Evolutionary conservation across 2,888 invertebrate genomes (phyloP).

Genomic region (Rhaphigaster nebulosa): DNA sequence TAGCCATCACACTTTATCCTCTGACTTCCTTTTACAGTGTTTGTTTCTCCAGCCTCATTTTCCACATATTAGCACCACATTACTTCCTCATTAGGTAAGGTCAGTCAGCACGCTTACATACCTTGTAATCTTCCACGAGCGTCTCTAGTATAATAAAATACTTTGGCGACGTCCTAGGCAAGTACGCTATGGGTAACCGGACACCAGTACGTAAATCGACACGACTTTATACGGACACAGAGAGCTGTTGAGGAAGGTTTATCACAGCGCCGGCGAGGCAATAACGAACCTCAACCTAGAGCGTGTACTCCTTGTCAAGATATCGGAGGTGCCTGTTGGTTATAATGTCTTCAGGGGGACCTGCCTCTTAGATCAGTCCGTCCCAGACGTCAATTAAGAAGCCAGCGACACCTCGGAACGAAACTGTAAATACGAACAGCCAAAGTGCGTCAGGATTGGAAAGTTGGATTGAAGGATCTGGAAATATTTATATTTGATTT

Average conservation of each 20-base stretch:
- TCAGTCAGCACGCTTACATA: neutral
- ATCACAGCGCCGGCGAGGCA: neutral
- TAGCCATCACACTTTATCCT: neutral
- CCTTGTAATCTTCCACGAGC: constrained; percentile 9
- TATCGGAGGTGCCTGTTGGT: constrained; percentile 2
- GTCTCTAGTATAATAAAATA: neutral
- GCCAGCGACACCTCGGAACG: neutral
- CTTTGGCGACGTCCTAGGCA: neutral
- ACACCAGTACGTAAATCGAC: constrained; percentile 23
- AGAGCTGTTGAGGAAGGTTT: constrained; percentile 2
- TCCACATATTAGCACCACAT: neutral
- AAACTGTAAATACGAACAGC: neutral
- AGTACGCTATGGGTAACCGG: constrained; percentile 35
- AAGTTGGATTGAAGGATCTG: neutral
- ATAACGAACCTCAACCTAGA: constrained; percentile 35
- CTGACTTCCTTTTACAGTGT: neutral
- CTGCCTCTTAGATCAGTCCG: constrained; percentile 2
- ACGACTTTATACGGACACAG: constrained; percentile 23
- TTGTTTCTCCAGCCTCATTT: neutral
- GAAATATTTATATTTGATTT: too few relatives aligned
- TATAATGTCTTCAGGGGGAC: constrained; percentile 27
- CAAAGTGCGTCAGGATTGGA: neutral
- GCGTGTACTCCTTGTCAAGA: constrained; percentile 19
- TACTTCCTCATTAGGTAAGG: neutral
- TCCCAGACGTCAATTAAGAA: constrained; percentile 1